Base-by-base conservation (phyloP, 2,113 vertebrate species). In the Grus americana region DNA sequence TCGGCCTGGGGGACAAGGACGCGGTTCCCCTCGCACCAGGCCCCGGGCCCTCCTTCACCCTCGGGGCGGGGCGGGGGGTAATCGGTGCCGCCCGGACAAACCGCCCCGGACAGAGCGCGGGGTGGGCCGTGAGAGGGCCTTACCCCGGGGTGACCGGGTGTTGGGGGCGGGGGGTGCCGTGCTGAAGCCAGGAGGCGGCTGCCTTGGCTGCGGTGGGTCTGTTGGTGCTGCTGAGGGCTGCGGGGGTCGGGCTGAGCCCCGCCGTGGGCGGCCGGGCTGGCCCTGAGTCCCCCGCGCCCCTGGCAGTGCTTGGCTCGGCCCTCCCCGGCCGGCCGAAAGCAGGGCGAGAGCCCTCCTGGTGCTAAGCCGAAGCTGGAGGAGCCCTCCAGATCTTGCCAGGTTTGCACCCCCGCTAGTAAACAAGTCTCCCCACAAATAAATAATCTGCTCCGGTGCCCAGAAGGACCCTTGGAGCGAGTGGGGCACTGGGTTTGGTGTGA, bases 361-460 rank as follows among this genome's bases (percentile, higher is more conserved):
- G 30, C 42, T 4, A 16, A 1, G 29, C 1, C 3, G 38, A 9
- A 47, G 71, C 58, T 11, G 67, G 44, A 16, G 74, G 79, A 36
- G 18, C 46, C 14, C 78, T 21, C 12, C 54, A 0, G 27, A 1
- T 2, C 32, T 15, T 47, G 54, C 17, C 58, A 1, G 49, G 7
- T 9, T 57, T 11, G 36, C 21, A 1, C 14, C 34, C 30, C 19
- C 11, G 0, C 68, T 0, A 0, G 5, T 4, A 23, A 23, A 3
- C 1, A 8, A 6, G 19, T 6, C 10, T 88, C 10, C 52, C 21
- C 21, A 0, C 19, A 2, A 5, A 4, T 40, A 8, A 54, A 16
- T 5, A 5, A 24, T 3, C 8, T 3, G 11, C 34, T 8, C 5
- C 6, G 1, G 59, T 52, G 59, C 22, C 44, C 59, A 2, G 32